Evolutionary conservation across 2,113 vertebrate species (phyloP).

Genomic region (Felis chaus): DNA sequence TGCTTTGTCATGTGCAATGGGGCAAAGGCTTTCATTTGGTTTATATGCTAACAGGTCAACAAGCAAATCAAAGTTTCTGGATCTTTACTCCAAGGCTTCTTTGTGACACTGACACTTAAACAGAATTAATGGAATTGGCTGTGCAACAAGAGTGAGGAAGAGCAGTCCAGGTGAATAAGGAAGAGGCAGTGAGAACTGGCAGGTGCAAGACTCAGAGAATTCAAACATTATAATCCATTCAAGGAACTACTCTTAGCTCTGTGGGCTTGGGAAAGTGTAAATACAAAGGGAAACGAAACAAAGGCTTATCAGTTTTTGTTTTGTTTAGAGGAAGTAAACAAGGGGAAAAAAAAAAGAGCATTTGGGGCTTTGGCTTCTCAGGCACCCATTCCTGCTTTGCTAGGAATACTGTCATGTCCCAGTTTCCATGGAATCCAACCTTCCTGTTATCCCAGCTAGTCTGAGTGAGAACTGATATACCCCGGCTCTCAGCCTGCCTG

Average conservation of each 20-base stretch:
- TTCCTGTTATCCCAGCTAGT: not conserved
- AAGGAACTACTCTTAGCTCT: not conserved
- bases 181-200: not conserved
- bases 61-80: not conserved
- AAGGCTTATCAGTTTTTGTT: not conserved
- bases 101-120: slow-evolving; percentile 1
- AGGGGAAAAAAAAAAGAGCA: not conserved
- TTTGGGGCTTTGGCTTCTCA: not conserved
- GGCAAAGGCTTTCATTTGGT: not conserved
- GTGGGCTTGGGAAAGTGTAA: not conserved
- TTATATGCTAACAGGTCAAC: not conserved
- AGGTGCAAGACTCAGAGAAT: not conserved
- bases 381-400: not conserved
- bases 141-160: not conserved
- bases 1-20: not conserved
- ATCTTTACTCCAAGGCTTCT: not conserved
- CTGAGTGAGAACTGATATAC: not conserved
- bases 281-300: not conserved
- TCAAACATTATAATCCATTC: not conserved
- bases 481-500: not conserved
- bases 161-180: not conserved
- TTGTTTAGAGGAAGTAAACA: not conserved
- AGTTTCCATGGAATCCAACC: not conserved
- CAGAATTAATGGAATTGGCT: not conserved
- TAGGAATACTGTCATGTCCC: too few relatives aligned